phyloP scores from a whole-genome alignment of 2,888 invertebrate genomes.

The Aphrophora alni region DNA sequence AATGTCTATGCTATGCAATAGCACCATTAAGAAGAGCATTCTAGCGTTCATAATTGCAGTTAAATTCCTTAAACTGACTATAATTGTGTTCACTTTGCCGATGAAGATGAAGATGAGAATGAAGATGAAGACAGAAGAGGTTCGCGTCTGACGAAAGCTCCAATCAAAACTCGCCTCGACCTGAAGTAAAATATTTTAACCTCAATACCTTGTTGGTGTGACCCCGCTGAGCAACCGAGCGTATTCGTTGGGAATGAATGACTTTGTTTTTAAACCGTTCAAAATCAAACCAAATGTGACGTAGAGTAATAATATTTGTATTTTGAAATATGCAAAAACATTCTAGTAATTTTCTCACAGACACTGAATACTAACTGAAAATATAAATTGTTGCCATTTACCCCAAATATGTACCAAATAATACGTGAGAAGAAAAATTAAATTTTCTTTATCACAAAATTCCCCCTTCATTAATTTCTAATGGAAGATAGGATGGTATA shows the following conservation, averaged over 20 bases:
- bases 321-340: too few species aligned
- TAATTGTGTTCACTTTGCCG: background rate
- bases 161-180: slow-evolving; percentile 2
- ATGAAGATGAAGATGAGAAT: background rate
- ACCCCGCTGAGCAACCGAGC: background rate
- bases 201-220: background rate
- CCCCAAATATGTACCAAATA: too few species aligned
- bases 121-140: background rate
- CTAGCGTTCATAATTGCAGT: background rate
- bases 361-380: too few species aligned
- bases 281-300: too few species aligned
- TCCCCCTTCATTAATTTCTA: too few species aligned
- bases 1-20: background rate
- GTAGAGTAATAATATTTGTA: too few species aligned
- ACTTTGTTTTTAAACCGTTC: background rate
- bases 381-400: too few species aligned
- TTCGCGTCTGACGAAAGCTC: background rate
- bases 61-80: background rate
- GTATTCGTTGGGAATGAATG: background rate
- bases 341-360: too few species aligned
- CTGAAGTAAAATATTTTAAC: background rate
- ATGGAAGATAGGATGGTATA: too few species aligned
- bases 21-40: background rate
- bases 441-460: too few species aligned
- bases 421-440: too few species aligned